Conservation (phyloP, 1,140 invertebrate genomes). For the Phocides pigmalion region DNA sequence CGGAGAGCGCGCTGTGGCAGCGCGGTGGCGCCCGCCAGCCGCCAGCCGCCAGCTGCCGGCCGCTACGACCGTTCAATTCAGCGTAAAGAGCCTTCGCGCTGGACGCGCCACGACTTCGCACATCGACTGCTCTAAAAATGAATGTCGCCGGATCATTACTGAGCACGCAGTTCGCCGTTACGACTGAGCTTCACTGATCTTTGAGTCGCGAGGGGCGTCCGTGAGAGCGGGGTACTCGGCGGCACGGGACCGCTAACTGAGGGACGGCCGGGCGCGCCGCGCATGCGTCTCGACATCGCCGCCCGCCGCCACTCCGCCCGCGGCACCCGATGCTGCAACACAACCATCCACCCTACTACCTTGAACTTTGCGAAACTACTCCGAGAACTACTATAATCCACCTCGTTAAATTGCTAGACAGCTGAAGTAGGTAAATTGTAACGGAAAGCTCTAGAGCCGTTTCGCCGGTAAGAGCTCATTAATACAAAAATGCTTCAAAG, state of each 20-base stretch:
- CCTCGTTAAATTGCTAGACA: neutral
- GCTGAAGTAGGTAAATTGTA: neutral
- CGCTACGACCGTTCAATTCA: constrained; percentile 27
- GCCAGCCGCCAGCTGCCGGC: too few relatives aligned
- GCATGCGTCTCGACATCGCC: neutral
- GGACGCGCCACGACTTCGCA: neutral
- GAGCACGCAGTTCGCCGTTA: neutral
- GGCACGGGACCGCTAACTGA: constrained; percentile 22
- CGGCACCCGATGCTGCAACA: constrained; percentile 17
- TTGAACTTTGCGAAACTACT: constrained; percentile 1
- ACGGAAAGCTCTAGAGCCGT: neutral
- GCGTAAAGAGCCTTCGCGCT: neutral
- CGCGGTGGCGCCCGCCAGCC: constrained; percentile 35
- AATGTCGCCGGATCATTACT: constrained; percentile 1
- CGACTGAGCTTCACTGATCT: neutral
- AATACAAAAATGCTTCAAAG: neutral
- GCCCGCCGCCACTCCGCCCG: constrained; percentile 7
- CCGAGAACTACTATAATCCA: neutral
- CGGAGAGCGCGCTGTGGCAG: constrained; percentile 11
- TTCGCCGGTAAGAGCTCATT: neutral
- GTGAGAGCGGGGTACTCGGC: neutral
- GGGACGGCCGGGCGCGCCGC: constrained; percentile 9
- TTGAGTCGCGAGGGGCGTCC: neutral
- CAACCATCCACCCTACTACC: neutral
- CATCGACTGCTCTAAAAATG: neutral